Conservation (phyloP, 2,888 invertebrate genomes). For the Conistra vaccinii region DNA sequence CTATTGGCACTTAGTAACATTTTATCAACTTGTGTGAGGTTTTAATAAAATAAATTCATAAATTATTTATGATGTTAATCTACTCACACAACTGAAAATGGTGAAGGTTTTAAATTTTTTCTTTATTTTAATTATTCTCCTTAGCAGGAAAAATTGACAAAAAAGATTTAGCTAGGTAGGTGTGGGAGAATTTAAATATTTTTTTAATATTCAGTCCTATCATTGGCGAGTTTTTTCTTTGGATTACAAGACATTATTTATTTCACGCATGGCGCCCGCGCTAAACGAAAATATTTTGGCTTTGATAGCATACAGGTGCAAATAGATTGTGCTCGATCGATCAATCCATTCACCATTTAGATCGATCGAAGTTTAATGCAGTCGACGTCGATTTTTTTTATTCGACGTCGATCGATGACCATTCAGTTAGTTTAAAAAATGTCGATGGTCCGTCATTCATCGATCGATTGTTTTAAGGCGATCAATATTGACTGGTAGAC, state of each 20-base stretch:
- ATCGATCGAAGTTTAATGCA: not conserved
- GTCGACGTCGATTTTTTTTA: too few relatives aligned
- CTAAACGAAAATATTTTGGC: not conserved
- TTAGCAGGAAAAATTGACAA: not conserved
- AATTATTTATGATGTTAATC: not conserved
- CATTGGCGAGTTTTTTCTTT: not conserved
- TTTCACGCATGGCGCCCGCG: not conserved
- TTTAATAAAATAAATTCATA: not conserved
- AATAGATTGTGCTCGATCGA: not conserved
- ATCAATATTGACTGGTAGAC: not conserved
- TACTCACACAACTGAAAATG: not conserved
- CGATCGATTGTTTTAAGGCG: not conserved
- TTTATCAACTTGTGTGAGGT: not conserved
- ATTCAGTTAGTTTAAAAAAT: not conserved
- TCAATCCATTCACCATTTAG: not conserved
- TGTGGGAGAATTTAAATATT: not conserved
- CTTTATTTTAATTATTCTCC: too few relatives aligned
- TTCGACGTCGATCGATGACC: not conserved
- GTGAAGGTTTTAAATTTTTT: not conserved
- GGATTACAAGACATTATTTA: not conserved
- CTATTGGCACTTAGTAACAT: conserved; percentile 53
- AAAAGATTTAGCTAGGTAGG: not conserved
- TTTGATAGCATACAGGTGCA: not conserved
- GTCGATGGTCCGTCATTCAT: not conserved
- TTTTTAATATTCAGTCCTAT: not conserved